Evolutionary conservation across 2,113 vertebrate species (phyloP).

Genomic region (Nerophis ophidion): DNA sequence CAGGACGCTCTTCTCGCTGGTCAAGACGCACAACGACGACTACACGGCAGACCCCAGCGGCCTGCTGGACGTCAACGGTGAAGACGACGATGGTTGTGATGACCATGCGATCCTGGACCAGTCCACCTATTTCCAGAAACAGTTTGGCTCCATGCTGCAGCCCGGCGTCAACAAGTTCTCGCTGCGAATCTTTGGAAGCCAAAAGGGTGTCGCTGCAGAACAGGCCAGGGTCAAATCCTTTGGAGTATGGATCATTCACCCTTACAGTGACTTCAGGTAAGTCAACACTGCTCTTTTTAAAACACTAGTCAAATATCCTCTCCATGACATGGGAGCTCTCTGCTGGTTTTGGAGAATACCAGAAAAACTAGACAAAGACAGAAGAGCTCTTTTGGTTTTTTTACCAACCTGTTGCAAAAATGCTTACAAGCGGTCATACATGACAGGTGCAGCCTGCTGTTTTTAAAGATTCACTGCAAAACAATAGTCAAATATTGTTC

Average conservation of each 20-base stretch:
- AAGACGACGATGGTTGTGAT: background rate
- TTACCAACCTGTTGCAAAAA: too few species aligned
- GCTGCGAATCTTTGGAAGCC: constrained; percentile 92
- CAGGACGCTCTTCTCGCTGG: constrained; percentile 57
- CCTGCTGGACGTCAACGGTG: constrained; percentile 24
- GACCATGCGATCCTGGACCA: constrained; percentile 18
- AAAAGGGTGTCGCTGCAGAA: constrained; percentile 90
- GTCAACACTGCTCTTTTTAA: background rate
- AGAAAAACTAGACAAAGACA: too few species aligned
- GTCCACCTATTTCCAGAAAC: constrained; percentile 77
- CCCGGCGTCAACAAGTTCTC: constrained; percentile 97
- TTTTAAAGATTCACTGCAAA: too few species aligned
- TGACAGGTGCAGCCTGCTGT: too few species aligned
- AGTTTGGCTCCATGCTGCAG: constrained; percentile 85
- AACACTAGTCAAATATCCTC: too few species aligned
- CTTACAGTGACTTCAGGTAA: constrained; percentile 97
- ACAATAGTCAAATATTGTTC: too few species aligned
- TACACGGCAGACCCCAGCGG: constrained; percentile 49
- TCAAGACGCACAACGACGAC: constrained; percentile 61
- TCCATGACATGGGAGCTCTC: too few species aligned
- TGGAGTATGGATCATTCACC: constrained; percentile 97
- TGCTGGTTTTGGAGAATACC: too few species aligned
- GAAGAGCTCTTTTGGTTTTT: too few species aligned
- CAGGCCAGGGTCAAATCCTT: constrained; percentile 92
- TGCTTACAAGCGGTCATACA: too few species aligned